phyloP scores from a whole-genome alignment of 1,140 invertebrate genomes.

The Brachionus rubens region DNA sequence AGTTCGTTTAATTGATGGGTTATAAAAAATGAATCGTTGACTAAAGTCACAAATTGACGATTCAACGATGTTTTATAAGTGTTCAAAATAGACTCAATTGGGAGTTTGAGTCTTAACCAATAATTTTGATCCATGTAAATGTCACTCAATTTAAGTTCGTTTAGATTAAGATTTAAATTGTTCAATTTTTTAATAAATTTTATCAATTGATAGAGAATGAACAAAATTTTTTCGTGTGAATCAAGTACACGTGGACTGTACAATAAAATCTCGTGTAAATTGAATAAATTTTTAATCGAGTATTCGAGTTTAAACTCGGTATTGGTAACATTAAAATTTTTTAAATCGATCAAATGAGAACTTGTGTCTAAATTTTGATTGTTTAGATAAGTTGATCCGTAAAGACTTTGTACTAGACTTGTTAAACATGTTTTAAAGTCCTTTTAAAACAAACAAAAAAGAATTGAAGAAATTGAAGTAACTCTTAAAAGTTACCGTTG shows the following conservation, averaged over 20 bases:
- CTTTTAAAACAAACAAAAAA: neutral
- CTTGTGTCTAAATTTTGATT: slow-evolving; percentile 11
- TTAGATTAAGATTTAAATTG: neutral
- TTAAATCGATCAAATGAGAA: slow-evolving; percentile 22
- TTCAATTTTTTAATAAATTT: slow-evolving; percentile 1
- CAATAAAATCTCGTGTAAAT: slow-evolving; percentile 33
- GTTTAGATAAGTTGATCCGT: slow-evolving; percentile 13
- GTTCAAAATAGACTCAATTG: slow-evolving; percentile 23
- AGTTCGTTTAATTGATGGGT: neutral
- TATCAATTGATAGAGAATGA: slow-evolving; percentile 38
- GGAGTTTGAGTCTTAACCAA: slow-evolving; percentile 35
- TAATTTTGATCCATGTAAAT: slow-evolving; percentile 25
- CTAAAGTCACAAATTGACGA: neutral
- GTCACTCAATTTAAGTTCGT: slow-evolving; percentile 6
- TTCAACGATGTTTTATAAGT: neutral
- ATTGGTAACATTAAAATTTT: neutral
- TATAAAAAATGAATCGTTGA: neutral
- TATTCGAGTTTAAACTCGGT: slow-evolving; percentile 13
- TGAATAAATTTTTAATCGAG: slow-evolving; percentile 3
- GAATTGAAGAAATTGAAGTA: too few relatives aligned
- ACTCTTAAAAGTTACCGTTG: slow-evolving; percentile 16
- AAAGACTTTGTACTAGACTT: neutral
- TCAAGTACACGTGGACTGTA: slow-evolving; percentile 36
- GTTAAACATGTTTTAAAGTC: neutral
- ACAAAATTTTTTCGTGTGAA: slow-evolving; percentile 22